These are phyloP conservation scores for Scolopax mira DNA, from an alignment of 2,113 vertebrate genomes.

Conservation along the genomic window DNA sequence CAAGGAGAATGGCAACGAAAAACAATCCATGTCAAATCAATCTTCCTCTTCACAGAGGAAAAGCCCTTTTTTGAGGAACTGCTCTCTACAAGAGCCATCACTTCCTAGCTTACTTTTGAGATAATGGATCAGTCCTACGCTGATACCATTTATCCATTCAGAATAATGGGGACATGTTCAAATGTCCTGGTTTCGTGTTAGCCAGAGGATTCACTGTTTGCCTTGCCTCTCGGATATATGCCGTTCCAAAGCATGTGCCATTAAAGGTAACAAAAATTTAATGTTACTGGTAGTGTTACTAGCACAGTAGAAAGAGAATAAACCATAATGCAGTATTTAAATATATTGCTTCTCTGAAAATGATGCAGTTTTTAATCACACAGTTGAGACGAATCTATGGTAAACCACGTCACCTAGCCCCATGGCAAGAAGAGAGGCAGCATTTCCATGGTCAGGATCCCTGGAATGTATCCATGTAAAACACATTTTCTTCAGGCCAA, in stretches of 20 bases:
- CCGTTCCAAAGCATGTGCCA: background rate
- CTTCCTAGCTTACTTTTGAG: background rate
- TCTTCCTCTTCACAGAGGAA: background rate
- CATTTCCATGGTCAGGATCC: background rate
- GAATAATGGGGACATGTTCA: background rate
- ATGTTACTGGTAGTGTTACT: background rate
- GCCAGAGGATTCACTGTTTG: background rate
- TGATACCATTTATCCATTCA: background rate
- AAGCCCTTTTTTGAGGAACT: background rate
- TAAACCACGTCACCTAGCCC: background rate
- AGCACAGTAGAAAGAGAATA: background rate
- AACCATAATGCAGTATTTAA: background rate
- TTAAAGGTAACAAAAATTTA: background rate
- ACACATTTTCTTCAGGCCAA: background rate
- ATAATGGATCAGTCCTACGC: background rate
- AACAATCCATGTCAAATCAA: background rate
- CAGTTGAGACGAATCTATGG: background rate
- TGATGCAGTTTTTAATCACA: background rate
- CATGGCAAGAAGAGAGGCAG: background rate
- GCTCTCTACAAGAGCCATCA: background rate
- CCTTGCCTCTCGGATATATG: background rate
- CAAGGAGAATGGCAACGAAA: background rate
- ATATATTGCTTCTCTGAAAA: background rate
- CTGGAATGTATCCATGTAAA: background rate
- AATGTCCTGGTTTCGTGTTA: background rate